Evolutionary conservation across 2,888 invertebrate species (phyloP).

Genomic region (Ferdinandea cuprea): DNA sequence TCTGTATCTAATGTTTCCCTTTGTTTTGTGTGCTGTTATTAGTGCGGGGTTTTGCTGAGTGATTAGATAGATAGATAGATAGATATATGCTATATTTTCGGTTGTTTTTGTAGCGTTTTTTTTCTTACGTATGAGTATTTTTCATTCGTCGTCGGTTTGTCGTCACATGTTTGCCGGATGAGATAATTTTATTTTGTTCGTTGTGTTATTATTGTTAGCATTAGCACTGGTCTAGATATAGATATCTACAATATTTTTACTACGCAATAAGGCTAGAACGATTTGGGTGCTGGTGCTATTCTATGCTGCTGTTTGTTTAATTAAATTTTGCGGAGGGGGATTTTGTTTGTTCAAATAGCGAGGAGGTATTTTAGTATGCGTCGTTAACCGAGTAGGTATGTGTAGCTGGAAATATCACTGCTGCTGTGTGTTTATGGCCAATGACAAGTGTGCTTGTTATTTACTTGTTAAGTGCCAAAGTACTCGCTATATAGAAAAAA

Average conservation of each 20-base stretch:
- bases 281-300: conserved; percentile 8
- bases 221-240: neutral
- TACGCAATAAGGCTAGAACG: conserved; percentile 32
- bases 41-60: conserved; percentile 7
- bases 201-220: conserved; percentile 13
- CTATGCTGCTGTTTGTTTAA: conserved; percentile 24
- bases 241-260: conserved; percentile 10
- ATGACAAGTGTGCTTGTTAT: conserved; percentile 42
- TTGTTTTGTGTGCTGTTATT: conserved; percentile 8
- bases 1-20: conserved; percentile 16
- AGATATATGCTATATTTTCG: too few relatives aligned
- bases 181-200: conserved; percentile 52
- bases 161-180: conserved; percentile 50
- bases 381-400: neutral
- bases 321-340: conserved; percentile 1
- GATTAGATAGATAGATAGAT: too few relatives aligned
- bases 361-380: neutral
- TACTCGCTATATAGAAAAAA: neutral
- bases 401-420: neutral
- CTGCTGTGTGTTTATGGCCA: conserved; percentile 6
- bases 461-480: conserved; percentile 18
- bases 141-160: conserved; percentile 48
- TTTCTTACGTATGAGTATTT: conserved; percentile 19
- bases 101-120: conserved; percentile 21
- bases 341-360: conserved; percentile 11